phyloP scores from a whole-genome alignment of 2,888 invertebrate species.

The Leucoma salicis region DNA sequence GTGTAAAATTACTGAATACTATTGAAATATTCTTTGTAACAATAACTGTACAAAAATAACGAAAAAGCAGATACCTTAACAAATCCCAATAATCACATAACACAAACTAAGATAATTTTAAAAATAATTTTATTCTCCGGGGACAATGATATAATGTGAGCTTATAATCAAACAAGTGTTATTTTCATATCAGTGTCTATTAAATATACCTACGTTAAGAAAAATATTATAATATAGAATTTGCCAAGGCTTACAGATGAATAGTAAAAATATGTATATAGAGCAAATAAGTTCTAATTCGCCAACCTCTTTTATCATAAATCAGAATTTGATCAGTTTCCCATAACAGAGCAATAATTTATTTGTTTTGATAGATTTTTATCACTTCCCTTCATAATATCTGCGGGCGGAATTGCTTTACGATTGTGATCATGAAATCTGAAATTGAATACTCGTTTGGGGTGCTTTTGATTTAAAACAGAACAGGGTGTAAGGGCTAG shows the following conservation, averaged over 20 bases:
- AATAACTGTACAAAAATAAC: too few relatives aligned
- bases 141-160: too few relatives aligned
- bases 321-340: slow-evolving; percentile 45
- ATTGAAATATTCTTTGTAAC: too few relatives aligned
- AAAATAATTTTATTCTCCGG: too few relatives aligned
- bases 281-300: slow-evolving; percentile 16
- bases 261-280: slow-evolving; percentile 1
- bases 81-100: too few relatives aligned
- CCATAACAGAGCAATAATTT: slow-evolving; percentile 43
- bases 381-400: slow-evolving; percentile 51
- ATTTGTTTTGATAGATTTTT: slow-evolving; percentile 60
- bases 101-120: too few relatives aligned
- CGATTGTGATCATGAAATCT: slow-evolving; percentile 41
- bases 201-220: too few relatives aligned
- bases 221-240: too few relatives aligned
- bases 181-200: too few relatives aligned
- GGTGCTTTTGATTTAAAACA: slow-evolving; percentile 68
- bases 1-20: too few relatives aligned
- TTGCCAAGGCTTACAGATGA: background rate
- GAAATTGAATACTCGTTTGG: slow-evolving; percentile 37
- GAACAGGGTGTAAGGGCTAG: slow-evolving; percentile 48
- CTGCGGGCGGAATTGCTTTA: slow-evolving; percentile 39
- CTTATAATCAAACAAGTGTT: too few relatives aligned
- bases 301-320: slow-evolving; percentile 38
- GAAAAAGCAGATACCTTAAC: too few relatives aligned